Evolutionary conservation across 2,113 vertebrate genomes (phyloP), one percentile per base, ranked within the genome.

Genomic region (Carassius auratus): DNA sequence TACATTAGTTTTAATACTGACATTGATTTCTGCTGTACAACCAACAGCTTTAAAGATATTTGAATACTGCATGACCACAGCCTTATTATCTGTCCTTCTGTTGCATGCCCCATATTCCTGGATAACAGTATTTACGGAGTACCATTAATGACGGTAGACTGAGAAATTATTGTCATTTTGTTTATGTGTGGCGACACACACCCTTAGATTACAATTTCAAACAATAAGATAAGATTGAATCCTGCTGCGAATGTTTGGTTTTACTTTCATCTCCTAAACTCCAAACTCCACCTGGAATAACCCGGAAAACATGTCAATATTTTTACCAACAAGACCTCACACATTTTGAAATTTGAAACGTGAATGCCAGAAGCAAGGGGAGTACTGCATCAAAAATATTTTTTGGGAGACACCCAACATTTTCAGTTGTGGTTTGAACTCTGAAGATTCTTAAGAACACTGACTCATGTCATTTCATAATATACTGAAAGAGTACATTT

Each of bases 311-410:
- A 87, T 91, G 84, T 90, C 87, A 90, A 30, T 1, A 5, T 87
- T 78, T 38, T 48, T 78, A 91, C 30, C 30, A 2, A 91, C 90
- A 90, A 88, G 88, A 85, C 81, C 75, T 23, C 68, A 77, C 68
- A 68, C 84, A 66, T 79, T 73, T 62, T 23, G 48, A n/a, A 76
- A 76, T 81, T 14, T 21, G 42, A 52, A 50, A 81, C 15, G 23
- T 2, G 2, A 8, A 23, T 3, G n/a, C n/a, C 79, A 36, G 4
- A 81, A 50, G 26, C 15, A 33, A 50, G 50, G 45, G 23, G 45
- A n/a, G 61, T 36, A 6, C 45, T 33, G 45, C 8, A 76, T 26
- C 17, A 2, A 17, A 48, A 45, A 57, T 4, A 14, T 80, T 9
- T 81, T 50, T 13, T 68, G 38, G 42, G 42, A 52, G 23, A 68